These are phyloP conservation scores for Malurus elegans DNA, from an alignment of 2,113 vertebrate genomes.

Conservation along the genomic window DNA sequence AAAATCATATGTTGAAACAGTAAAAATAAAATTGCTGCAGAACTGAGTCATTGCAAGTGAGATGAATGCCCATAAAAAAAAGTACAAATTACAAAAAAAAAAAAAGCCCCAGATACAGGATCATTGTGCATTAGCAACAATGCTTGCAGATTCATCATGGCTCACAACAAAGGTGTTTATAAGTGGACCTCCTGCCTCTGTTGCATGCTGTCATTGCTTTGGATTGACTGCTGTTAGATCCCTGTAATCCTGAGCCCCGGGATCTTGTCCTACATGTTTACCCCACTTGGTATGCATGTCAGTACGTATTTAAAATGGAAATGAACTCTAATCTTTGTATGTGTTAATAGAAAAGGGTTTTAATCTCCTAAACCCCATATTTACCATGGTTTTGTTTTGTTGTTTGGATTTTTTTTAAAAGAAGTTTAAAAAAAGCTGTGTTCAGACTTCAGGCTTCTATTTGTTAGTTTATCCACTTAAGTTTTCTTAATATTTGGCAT, in stretches of 20 bases:
- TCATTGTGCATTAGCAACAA: not conserved
- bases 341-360: constrained; percentile 33
- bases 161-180: constrained; percentile 56
- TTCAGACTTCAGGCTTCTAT: not conserved
- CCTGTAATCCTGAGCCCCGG: constrained; percentile 53
- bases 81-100: not conserved
- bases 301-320: constrained; percentile 57
- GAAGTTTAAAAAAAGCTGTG: not conserved
- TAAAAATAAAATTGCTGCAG: constrained; percentile 12
- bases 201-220: constrained; percentile 48
- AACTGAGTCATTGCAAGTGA: not conserved
- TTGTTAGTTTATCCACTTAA: not conserved
- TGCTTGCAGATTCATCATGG: constrained; percentile 11
- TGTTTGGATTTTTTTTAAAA: not conserved
- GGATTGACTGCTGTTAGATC: constrained; percentile 66
- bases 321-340: constrained; percentile 48
- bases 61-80: not conserved
- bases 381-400: not conserved
- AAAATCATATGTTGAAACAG: not conserved
- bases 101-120: not conserved
- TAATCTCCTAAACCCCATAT: constrained; percentile 28
- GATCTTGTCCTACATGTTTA: constrained; percentile 64
- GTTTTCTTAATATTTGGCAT: not conserved
- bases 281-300: constrained; percentile 42
- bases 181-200: constrained; percentile 60